Evolutionary conservation across 2,888 invertebrate species (phyloP), one percentile per base, ranked within the genome.

Genomic region (Amblyteles armatorius): DNA sequence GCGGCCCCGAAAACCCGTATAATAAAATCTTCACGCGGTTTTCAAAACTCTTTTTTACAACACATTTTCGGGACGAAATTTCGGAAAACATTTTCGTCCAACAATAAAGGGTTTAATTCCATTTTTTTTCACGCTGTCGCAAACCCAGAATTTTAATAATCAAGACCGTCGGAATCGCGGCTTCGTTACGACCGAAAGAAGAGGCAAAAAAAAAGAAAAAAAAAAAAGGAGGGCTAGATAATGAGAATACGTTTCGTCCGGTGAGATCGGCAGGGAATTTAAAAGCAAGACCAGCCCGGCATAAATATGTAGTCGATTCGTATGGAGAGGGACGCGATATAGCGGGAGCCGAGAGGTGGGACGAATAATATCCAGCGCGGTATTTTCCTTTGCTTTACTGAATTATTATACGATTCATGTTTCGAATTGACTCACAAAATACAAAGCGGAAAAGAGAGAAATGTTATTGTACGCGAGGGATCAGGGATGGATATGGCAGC

Each of bases 371-470:
- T 92, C 88, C 86, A 86, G 86, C 89, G 91, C 50, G 67, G 76
- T 93, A 91, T 93, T 93, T 93, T 93, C 91, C 91, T 93, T 92
- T 91, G 90, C 90, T 90, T 87, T 88, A 90, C 90, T 93, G 93
- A 93, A 93, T 93, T 93, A 93, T 93, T 93, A 92, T 93, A 93
- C 92, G 92, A 93, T 93, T 93, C 93, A 93, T 93, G 93, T 93
- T 93, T 93, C 91, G 91, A 91, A 93, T 93, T 93, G 93, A 93
- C 93, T 93, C 90, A 93, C 93, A 93, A 93, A 93, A 92, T 90
- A 93, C 91, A 92, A 93, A 93, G 93, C 91, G 92, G 92, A 91
- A 92, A 91, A 91, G 89, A 90, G 91, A 92, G 91, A 91, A 91
- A 93, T 93, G 92, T 93, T 93, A 93, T 93, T 93, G 92, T 93